phyloP scores from a whole-genome alignment of 2,113 vertebrate genomes.

The Myrmecobius fasciatus region DNA sequence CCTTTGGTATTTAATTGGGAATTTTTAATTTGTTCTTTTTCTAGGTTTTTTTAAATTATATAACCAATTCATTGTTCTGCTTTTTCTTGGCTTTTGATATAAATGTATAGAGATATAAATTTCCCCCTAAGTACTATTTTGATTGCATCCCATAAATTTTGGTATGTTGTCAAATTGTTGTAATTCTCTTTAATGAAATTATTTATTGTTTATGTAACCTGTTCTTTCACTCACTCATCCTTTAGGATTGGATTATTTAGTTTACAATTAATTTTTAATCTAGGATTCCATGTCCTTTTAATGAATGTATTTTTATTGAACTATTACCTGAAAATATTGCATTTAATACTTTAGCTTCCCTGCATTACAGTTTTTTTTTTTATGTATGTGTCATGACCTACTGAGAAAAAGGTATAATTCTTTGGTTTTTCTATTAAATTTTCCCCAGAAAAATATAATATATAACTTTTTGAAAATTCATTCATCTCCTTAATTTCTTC shows the following conservation, averaged over 20 bases:
- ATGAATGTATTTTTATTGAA: not conserved
- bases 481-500: too few species aligned
- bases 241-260: not conserved
- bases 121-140: not conserved
- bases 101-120: not conserved
- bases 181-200: not conserved
- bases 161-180: not conserved
- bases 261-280: not conserved
- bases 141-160: not conserved
- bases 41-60: not conserved
- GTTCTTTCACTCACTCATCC: not conserved
- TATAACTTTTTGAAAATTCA: not conserved
- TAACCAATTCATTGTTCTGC: not conserved
- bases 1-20: not conserved
- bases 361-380: too few species aligned
- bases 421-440: not conserved
- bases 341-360: not conserved
- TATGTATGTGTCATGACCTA: not conserved
- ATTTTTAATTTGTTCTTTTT: not conserved
- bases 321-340: not conserved
- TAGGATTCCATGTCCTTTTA: not conserved
- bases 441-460: not conserved
- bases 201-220: not conserved
- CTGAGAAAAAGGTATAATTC: not conserved
- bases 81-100: not conserved